phyloP scores from a whole-genome alignment of 2,113 vertebrate species.

The Zosterops borbonicus region DNA sequence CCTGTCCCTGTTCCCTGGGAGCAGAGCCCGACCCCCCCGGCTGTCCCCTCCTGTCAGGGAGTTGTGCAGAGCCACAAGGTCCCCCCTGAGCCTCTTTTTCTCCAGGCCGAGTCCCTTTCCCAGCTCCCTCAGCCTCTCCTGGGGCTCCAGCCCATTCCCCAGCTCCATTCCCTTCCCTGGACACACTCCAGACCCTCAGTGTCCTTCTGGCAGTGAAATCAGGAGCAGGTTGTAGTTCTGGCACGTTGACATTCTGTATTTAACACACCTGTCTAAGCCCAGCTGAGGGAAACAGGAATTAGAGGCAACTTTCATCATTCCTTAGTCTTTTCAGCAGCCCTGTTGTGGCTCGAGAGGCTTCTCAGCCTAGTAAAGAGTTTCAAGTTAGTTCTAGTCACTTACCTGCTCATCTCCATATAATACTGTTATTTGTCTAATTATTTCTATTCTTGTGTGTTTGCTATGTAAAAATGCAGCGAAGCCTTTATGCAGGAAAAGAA shows the following conservation, averaged over 20 bases:
- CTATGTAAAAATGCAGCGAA: constrained; percentile 48
- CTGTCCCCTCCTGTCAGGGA: not conserved
- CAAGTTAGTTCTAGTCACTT: not conserved
- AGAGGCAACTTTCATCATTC: not conserved
- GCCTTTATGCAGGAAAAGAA: constrained; percentile 47
- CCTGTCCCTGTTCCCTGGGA: not conserved
- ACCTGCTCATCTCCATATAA: constrained; percentile 33
- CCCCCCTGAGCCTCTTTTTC: not conserved
- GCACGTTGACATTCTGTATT: not conserved
- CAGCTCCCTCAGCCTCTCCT: not conserved
- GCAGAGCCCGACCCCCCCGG: accelerated
- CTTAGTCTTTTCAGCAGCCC: not conserved
- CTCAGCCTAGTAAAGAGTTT: not conserved
- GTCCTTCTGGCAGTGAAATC: not conserved
- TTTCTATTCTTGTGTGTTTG: constrained; percentile 59
- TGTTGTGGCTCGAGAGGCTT: not conserved
- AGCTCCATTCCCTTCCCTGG: accelerated
- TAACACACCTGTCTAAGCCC: not conserved
- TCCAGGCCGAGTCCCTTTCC: not conserved
- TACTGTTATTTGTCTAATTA: constrained; percentile 58
- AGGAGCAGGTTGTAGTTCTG: not conserved
- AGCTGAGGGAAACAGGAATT: not conserved
- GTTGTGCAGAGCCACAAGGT: not conserved
- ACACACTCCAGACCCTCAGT: accelerated
- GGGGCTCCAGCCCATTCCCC: accelerated